Evolutionary conservation across 2,113 vertebrate genomes (phyloP).

Genomic region (Cygnus buccinator): DNA sequence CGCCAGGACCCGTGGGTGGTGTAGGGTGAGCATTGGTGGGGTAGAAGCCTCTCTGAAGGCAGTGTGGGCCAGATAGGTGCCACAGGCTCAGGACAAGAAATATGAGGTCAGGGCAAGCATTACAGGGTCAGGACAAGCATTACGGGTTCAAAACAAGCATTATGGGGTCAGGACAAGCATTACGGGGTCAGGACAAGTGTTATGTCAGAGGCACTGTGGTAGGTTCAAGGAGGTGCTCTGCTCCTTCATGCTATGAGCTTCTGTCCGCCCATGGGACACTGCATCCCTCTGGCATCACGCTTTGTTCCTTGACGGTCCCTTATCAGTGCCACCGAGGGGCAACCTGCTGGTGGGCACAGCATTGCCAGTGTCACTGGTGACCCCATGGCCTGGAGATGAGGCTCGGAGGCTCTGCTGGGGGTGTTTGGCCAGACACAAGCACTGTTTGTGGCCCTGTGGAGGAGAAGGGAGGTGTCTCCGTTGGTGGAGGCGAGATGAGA

Average conservation of each 20-base stretch:
- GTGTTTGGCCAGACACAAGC: not conserved
- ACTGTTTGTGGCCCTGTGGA: not conserved
- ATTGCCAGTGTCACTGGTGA: not conserved
- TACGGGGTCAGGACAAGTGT: rapidly evolving
- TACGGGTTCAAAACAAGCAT: not conserved
- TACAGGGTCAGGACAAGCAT: not conserved
- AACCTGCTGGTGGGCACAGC: not conserved
- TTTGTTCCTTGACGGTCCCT: not conserved
- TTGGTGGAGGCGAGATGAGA: not conserved
- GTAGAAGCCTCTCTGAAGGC: not conserved
- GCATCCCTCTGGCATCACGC: rapidly evolving
- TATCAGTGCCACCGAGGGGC: not conserved
- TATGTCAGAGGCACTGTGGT: rapidly evolving
- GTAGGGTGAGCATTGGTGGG: not conserved
- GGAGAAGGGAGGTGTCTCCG: conserved; percentile 27
- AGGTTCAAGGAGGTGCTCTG: not conserved
- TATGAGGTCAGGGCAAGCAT: not conserved
- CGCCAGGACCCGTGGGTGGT: not conserved
- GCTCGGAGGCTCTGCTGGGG: not conserved
- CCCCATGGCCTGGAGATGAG: rapidly evolving
- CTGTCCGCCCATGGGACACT: not conserved
- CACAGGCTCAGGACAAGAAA: not conserved
- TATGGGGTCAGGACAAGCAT: not conserved
- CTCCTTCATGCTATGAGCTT: not conserved
- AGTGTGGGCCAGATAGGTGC: rapidly evolving